Conservation (phyloP, 2,888 invertebrate species). For the Meiosimyza platycephala region DNA sequence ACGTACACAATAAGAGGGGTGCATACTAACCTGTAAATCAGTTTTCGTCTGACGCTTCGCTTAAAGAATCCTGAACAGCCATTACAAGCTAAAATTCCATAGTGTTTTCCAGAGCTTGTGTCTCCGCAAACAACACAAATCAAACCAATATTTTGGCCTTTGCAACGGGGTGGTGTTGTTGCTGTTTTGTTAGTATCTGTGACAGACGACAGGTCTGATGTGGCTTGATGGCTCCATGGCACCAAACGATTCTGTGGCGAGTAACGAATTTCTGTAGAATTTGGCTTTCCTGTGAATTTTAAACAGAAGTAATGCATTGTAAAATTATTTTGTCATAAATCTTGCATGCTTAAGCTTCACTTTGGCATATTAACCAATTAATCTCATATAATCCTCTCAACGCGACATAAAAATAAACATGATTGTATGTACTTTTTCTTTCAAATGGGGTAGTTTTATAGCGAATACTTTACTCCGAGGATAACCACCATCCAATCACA, state of each 20-base stretch:
- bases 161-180: constrained; percentile 52
- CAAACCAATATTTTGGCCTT: constrained; percentile 78
- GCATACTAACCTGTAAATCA: constrained; percentile 89
- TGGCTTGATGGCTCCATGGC: constrained; percentile 63
- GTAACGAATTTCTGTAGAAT: constrained; percentile 61
- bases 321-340: background rate
- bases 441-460: constrained; percentile 63
- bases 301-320: background rate
- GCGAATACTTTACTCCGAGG: constrained; percentile 60
- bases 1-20: background rate
- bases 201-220: constrained; percentile 53
- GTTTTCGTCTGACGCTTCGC: constrained; percentile 92
- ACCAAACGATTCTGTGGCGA: constrained; percentile 63
- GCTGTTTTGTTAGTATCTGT: constrained; percentile 53
- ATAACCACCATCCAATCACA: constrained; percentile 68
- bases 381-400: constrained; percentile 19
- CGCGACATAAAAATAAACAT: constrained; percentile 2
- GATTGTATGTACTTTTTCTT: constrained; percentile 64
- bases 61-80: constrained; percentile 99
- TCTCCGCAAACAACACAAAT: constrained; percentile 97
- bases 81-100: constrained; percentile 98
- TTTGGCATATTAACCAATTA: constrained; percentile 34
- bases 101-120: constrained; percentile 96
- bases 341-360: constrained; percentile 15
- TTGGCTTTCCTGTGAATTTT: constrained; percentile 58